These are phyloP conservation scores for Oostethus manadensis DNA, from an alignment of 2,113 vertebrate species.

Conservation along the genomic window DNA sequence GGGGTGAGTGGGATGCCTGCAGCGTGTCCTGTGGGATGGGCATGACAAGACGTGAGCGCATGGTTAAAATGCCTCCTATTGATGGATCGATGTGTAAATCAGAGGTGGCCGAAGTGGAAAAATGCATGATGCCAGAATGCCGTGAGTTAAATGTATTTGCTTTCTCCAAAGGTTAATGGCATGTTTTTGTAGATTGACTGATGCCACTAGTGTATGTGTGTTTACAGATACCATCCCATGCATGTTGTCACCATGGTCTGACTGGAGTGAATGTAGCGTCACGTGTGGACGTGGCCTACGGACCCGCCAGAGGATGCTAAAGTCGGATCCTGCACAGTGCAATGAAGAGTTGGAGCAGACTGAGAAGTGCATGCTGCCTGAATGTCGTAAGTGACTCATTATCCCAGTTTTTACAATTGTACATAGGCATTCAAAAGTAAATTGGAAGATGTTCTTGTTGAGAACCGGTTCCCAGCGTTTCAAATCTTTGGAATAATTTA, in stretches of 20 bases:
- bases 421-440: neutral
- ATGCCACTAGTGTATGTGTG: constrained; percentile 1
- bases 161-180: neutral
- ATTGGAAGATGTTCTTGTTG: no score
- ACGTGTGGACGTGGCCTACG: constrained; percentile 90
- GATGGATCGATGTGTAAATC: constrained; percentile 91
- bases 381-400: constrained; percentile 84
- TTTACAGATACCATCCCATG: constrained; percentile 91
- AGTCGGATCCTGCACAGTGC: constrained; percentile 95
- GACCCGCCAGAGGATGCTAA: constrained; percentile 86
- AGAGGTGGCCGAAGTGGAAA: constrained; percentile 88
- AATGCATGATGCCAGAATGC: constrained; percentile 99
- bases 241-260: constrained; percentile 90
- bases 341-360: constrained; percentile 90
- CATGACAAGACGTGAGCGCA: constrained; percentile 87
- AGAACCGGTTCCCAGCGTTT: no score
- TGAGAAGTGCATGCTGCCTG: constrained; percentile 97
- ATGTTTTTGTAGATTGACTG: neutral
- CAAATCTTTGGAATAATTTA: no score
- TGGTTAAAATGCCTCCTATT: constrained; percentile 91
- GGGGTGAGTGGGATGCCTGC: constrained; percentile 95
- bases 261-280: constrained; percentile 98
- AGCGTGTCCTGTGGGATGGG: constrained; percentile 93
- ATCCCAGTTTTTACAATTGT: neutral
- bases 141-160: constrained; percentile 74